Base-by-base conservation (phyloP, 2,888 invertebrate species). In the Tetragonisca angustula region DNA sequence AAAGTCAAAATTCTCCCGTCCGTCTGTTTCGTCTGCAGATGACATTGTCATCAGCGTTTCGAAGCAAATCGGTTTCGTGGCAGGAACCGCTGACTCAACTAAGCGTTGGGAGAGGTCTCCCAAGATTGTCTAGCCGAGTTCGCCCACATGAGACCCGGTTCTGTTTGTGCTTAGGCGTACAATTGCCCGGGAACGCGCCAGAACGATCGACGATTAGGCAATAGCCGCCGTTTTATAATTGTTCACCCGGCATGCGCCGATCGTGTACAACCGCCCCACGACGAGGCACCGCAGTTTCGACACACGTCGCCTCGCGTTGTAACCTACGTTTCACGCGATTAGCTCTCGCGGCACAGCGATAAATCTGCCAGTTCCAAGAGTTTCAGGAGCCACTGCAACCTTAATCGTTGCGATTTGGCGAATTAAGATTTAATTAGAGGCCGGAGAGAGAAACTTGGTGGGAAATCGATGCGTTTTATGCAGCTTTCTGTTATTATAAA, bases 21-120 rank as follows among this genome's bases (percentile, higher is more conserved):
- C 2, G 19, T 77, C 64, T 19, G 59, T 73, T 68, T 61, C 49
- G 27, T 43, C 21, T 21, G 1, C 61, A 61, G 77, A 24, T 75
- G 82, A 81, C 76, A 76, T 70, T 68, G 77, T 69, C 64, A 72
- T 64, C 77, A 49, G 62, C 56, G 9, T 0, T 32, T 24, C 56
- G 67, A 76, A 74, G 64, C 69, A 73, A 79, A 81, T 88, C 74
- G 74, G 73, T 82, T 81, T 89, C 76, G 81, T 79, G 80, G 70
- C 74, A 87, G 85, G 85, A 85, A 85, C 79, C 78, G 87, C 90
- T 89, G 89, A 90, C 90, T 90, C 90, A 89, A 91, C 87, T 79
- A 36, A 36, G 36, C 36, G 52, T 49, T 69, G 82, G 83, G 86
- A 85, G 83, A 87, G 90, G 86, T 83, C 86, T 84, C 85, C 69